These are phyloP conservation scores for Ichneumoninae sp. DNA, from an alignment of 2,888 invertebrate genomes.

Conservation along the genomic window DNA sequence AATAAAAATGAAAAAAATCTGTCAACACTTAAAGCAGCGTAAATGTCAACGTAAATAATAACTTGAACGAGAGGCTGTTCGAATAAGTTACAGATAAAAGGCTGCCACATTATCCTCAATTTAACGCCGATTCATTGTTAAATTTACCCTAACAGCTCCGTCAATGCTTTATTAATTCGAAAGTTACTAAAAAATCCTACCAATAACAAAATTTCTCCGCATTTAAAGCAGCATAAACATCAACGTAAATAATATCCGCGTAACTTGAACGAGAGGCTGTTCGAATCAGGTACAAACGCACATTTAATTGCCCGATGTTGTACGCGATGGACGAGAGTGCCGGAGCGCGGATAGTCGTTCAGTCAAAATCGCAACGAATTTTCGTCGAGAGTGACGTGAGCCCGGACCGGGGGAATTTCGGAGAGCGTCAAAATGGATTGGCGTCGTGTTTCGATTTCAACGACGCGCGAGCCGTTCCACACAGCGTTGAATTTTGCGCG, in stretches of 20 bases:
- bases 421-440: slow-evolving; percentile 55
- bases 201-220: slow-evolving; percentile 11
- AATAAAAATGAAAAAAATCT: slow-evolving; percentile 16
- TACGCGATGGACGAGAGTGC: slow-evolving; percentile 20
- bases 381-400: slow-evolving; percentile 54
- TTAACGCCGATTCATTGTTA: slow-evolving; percentile 68
- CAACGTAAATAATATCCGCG: slow-evolving; percentile 22
- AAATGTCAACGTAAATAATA: slow-evolving; percentile 20
- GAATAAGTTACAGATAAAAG: slow-evolving; percentile 4
- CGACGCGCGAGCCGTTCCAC: slow-evolving; percentile 6
- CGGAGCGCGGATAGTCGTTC: slow-evolving; percentile 47
- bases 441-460: slow-evolving; percentile 48
- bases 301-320: slow-evolving; percentile 55
- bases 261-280: slow-evolving; percentile 21
- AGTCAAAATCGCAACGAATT: slow-evolving; percentile 63
- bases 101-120: slow-evolving; percentile 63
- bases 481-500: background rate
- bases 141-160: slow-evolving; percentile 36
- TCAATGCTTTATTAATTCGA: slow-evolving; percentile 23
- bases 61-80: slow-evolving; percentile 16
- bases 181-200: background rate
- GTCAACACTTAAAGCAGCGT: background rate
- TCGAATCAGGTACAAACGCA: slow-evolving; percentile 40
- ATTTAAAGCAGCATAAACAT: background rate
- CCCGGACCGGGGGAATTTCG: background rate